Percentiles rank a stretch among this genome's conserved stretches.
Evolutionary conservation across 2,797 vertebrate genomes (phyloP).

Genomic region (Micropoecilia bifurca): DNA sequence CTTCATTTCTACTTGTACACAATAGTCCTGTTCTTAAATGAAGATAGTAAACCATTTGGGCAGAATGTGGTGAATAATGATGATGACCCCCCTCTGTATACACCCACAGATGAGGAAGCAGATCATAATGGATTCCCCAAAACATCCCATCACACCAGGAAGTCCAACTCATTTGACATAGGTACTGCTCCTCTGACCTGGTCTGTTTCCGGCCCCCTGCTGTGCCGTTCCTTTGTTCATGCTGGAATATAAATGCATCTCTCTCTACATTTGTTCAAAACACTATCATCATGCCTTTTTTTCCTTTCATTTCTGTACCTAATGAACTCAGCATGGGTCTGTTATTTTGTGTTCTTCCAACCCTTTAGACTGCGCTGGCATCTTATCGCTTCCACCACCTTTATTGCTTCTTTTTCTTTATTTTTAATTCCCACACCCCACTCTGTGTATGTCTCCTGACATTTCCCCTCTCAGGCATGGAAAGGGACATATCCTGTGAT

Average conservation of each 20-base stretch:
- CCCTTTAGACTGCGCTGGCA: constrained; percentile 21
- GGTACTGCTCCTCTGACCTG: constrained; percentile 60
- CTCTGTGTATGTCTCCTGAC: constrained; percentile 46
- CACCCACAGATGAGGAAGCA: constrained; percentile 64
- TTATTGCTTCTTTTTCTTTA: neutral
- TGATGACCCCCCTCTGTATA: constrained; percentile 5
- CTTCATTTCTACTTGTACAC: neutral
- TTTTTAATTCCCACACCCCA: constrained; percentile 35
- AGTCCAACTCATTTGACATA: constrained; percentile 88
- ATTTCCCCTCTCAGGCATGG: constrained; percentile 77
- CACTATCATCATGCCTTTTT: constrained; percentile 21
- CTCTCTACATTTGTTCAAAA: constrained; percentile 32
- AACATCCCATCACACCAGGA: constrained; percentile 82
- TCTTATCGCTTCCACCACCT: constrained; percentile 24
- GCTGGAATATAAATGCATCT: constrained; percentile 10
- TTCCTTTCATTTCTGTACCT: constrained; percentile 37
- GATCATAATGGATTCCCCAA: constrained; percentile 73
- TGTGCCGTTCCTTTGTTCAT: constrained; percentile 13
- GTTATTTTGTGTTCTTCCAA: constrained; percentile 41
- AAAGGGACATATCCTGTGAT: constrained; percentile 73
- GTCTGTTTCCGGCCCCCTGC: constrained; percentile 7
- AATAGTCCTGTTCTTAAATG: neutral
- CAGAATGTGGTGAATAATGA: constrained; percentile 12
- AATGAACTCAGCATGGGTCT: constrained; percentile 35
- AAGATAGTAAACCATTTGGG: neutral